Evolutionary conservation across 2,113 vertebrate species (phyloP).

Genomic region (Rhabdomys dilectus): DNA sequence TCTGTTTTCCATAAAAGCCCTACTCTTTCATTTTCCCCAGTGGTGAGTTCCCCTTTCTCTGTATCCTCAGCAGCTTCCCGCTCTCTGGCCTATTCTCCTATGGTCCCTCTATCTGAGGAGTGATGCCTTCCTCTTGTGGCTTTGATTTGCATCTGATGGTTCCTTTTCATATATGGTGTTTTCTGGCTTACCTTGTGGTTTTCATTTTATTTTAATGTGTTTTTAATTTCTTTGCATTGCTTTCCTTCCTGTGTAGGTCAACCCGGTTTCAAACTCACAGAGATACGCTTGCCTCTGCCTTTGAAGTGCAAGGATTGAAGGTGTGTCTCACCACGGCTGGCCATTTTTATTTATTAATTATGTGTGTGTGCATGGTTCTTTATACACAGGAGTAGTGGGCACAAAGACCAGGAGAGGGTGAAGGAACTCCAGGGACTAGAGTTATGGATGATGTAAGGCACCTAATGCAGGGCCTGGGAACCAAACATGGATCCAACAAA

Average conservation of each 20-base stretch:
- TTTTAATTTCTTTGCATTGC: not conserved
- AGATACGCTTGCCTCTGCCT: not conserved
- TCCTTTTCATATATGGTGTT: not conserved
- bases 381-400: not conserved
- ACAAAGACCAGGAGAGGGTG: not conserved
- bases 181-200: not conserved
- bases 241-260: not conserved
- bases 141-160: not conserved
- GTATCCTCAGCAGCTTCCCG: not conserved
- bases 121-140: not conserved
- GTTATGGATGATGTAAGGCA: not conserved
- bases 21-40: not conserved
- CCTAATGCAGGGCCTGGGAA: not conserved
- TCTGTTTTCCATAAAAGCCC: slow-evolving; percentile 26
- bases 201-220: not conserved
- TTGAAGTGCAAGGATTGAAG: not conserved
- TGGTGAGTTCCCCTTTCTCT: slow-evolving; percentile 16
- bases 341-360: not conserved
- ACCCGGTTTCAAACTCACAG: not conserved
- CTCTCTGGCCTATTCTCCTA: not conserved
- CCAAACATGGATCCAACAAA: not conserved
- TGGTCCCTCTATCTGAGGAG: not conserved
- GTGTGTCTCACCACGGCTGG: not conserved
- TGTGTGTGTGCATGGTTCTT: not conserved
- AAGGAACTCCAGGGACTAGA: not conserved